Conservation (phyloP, 2,113 vertebrate species). For the Chloropsis hardwickii region DNA sequence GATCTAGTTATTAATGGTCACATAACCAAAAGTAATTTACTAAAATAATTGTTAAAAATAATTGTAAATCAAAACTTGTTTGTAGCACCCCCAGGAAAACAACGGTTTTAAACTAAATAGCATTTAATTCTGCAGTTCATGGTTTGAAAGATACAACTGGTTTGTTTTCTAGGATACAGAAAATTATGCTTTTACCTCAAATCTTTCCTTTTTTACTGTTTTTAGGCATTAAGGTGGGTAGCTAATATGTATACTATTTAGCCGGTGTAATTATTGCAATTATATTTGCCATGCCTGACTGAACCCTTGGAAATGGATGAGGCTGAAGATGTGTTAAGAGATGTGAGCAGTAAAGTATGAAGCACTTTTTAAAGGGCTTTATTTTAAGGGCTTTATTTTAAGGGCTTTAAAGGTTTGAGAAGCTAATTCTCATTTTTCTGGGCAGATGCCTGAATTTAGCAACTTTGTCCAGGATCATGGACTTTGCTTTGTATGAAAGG, state of each 20-base stretch:
- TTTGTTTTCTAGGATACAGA: neutral
- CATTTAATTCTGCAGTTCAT: neutral
- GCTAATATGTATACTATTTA: neutral
- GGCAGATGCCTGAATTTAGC: neutral
- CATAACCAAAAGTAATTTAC: neutral
- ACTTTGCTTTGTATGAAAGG: neutral
- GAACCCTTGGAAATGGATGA: neutral
- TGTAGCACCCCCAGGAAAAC: neutral
- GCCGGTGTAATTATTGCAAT: neutral
- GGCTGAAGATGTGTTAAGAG: neutral
- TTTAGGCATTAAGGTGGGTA: neutral
- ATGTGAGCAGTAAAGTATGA: neutral
- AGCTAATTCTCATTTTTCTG: neutral
- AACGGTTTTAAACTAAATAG: neutral
- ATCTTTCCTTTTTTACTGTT: neutral
- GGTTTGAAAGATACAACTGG: neutral
- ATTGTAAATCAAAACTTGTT: neutral
- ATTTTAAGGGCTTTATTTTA: neutral
- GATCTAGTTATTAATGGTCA: neutral
- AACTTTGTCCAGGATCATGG: neutral
- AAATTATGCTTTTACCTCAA: neutral
- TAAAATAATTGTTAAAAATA: neutral
- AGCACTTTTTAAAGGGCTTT: neutral
- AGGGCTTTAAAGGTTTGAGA: neutral
- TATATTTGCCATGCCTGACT: rapidly evolving